These are phyloP conservation scores for Coracopsis vasa DNA, from an alignment of 2,113 vertebrate genomes.

Conservation along the genomic window DNA sequence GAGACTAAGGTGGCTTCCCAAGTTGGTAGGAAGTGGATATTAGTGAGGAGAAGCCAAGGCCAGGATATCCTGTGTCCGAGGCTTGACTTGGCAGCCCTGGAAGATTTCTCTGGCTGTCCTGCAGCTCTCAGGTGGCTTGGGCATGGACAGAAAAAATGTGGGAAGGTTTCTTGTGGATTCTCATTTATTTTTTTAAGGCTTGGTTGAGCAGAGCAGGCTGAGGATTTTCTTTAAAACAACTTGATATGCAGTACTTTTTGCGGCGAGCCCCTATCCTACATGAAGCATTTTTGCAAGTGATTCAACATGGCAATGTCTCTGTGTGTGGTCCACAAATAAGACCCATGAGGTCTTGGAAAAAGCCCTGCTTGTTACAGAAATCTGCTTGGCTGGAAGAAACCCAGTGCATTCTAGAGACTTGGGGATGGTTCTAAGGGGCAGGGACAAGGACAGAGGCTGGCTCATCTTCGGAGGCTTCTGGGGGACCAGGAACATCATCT, in stretches of 20 bases:
- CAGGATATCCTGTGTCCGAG: background rate
- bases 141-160: accelerated
- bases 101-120: background rate
- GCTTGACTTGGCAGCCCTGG: background rate
- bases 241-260: background rate
- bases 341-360: background rate
- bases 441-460: background rate
- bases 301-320: accelerated
- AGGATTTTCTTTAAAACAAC: background rate
- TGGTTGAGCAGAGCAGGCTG: accelerated
- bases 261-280: background rate
- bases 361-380: background rate
- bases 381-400: background rate
- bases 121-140: background rate
- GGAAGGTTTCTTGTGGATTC: background rate
- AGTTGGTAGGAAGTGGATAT: background rate
- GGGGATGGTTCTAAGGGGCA: background rate
- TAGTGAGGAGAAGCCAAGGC: accelerated
- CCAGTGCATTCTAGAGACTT: background rate
- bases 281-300: background rate
- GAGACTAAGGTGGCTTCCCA: background rate
- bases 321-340: background rate
- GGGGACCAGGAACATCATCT: background rate
- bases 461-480: background rate
- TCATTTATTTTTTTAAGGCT: background rate